Conservation (phyloP, 37 sponge, comb jelly and placozoan genomes). For the Geodia barretti region DNA sequence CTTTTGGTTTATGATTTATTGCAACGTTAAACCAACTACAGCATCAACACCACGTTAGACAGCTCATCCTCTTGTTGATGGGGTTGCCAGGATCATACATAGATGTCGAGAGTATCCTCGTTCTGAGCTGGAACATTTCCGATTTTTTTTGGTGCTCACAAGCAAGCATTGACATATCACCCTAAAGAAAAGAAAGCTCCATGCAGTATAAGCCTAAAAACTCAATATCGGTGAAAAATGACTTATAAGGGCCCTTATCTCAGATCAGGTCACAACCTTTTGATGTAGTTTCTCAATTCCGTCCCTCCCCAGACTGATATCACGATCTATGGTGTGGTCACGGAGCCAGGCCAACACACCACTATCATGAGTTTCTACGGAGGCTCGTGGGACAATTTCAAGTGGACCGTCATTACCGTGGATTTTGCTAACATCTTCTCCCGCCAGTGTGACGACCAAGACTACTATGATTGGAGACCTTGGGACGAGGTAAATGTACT, state of each 20-base stretch:
- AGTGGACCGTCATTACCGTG: constrained; percentile 68
- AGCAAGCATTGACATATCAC: neutral
- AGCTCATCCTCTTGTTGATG: constrained; percentile 84
- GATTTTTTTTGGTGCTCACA: no score
- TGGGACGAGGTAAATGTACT: constrained; percentile 64
- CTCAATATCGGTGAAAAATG: neutral
- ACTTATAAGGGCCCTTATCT: no score
- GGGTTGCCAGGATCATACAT: no score
- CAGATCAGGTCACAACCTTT: neutral
- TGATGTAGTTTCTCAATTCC: neutral
- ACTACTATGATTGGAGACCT: constrained; percentile 69
- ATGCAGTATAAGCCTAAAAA: neutral
- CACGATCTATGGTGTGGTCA: constrained; percentile 77
- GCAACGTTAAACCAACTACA: no score
- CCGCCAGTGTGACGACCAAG: constrained; percentile 23
- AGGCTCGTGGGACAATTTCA: neutral
- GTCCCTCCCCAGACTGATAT: constrained; percentile 3
- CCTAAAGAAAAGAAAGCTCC: neutral
- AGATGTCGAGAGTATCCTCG: no score
- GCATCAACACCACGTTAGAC: no score
- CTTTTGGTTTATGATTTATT: no score
- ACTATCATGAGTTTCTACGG: constrained; percentile 68
- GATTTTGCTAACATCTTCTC: constrained; percentile 46
- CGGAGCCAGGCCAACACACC: constrained; percentile 92
- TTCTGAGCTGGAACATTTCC: no score